phyloP scores from a whole-genome alignment of 2,797 vertebrate genomes.

The Phalanger gymnotis region DNA sequence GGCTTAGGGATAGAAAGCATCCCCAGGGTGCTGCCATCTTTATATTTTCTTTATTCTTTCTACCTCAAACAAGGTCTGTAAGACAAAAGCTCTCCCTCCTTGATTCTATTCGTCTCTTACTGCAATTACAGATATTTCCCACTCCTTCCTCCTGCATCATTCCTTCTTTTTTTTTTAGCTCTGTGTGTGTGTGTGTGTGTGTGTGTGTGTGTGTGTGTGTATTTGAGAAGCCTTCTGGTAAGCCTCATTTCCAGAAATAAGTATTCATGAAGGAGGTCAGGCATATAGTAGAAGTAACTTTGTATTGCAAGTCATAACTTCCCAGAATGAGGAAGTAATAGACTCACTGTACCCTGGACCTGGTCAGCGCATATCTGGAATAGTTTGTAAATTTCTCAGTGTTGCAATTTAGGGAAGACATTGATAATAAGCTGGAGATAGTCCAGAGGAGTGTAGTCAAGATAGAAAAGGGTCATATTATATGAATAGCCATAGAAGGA shows the following conservation, averaged over 20 bases:
- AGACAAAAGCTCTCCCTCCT: background rate
- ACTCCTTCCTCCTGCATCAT: background rate
- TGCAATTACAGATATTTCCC: background rate
- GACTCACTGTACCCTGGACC: background rate
- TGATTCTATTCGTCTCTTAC: background rate
- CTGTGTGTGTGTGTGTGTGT: background rate
- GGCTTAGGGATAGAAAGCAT: background rate
- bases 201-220: background rate
- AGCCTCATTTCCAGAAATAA: background rate
- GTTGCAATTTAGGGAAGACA: background rate
- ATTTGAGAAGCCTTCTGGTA: background rate
- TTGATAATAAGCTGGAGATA: background rate
- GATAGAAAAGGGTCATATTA: background rate
- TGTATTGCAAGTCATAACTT: background rate
- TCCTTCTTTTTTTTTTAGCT: background rate
- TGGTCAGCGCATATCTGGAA: background rate
- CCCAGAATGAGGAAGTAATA: background rate
- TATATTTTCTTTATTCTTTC: background rate
- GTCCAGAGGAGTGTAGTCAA: background rate
- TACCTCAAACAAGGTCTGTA: background rate
- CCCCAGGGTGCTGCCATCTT: background rate
- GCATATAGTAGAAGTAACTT: background rate
- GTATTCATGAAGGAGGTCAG: background rate
- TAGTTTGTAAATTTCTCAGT: background rate
- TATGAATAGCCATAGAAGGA: background rate